Base-by-base conservation (phyloP, 2,888 invertebrate genomes). In the Lycocerus yunnanus region DNA sequence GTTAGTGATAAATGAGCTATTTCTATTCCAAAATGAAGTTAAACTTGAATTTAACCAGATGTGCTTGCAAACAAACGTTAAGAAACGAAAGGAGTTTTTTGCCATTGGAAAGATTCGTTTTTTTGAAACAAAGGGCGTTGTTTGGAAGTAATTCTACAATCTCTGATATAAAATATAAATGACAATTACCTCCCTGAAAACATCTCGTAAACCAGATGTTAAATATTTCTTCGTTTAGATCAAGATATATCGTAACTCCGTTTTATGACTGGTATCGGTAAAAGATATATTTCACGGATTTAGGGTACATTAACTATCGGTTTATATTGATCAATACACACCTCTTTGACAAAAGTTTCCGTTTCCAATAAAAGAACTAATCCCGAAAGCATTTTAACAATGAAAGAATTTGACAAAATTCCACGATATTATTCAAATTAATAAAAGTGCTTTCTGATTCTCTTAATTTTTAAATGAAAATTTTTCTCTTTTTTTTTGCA, bases 341-440 rank as follows among this genome's bases (percentile, higher is more conserved):
- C 20, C 58, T 20, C 18, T 15, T 72, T 69, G 71, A 67, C 69
- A 66, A n/a, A n/a, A 73, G 61, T 75, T 73, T 73, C 77, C 69
- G 14, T 18, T 15, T 68, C 61, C 75, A 43, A 72, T 72, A 77
- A 72, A 58, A 69, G 27, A 72, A 74, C 70, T 77, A 76, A 75
- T 16, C 69, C 73, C 68, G 63, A 58, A 66, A 70, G 73, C 73
- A 72, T 70, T 66, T 75, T 68, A 68, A 75, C 70, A 74, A 71
- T 43, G 58, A 73, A 66, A 73, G 75, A 74, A 74, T 75, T 69
- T 78, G 71, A 63, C n/a, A 43, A 43, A n/a, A 43, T 6, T 43
- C 6, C 43, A n/a, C 6, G 43, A 43, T 6, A n/a, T n/a, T n/a
- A n/a, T n/a, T n/a, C n/a, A 43, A 43, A 43, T 43, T n/a, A n/a